phyloP scores from a whole-genome alignment of 2,797 vertebrate species.

The Coccyzus lansbergi region DNA sequence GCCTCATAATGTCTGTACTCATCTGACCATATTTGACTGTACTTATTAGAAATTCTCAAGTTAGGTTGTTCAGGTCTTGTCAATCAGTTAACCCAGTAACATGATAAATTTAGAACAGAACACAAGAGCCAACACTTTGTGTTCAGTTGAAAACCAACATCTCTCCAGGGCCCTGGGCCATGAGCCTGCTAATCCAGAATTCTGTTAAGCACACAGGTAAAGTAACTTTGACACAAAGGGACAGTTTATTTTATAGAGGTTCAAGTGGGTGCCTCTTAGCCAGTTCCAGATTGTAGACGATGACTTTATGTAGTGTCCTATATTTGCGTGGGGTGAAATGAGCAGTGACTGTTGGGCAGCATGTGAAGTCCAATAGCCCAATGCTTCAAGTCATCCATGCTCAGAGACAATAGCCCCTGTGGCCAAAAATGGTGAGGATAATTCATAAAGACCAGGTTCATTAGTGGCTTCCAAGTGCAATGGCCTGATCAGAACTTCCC shows the following conservation, averaged over 20 bases:
- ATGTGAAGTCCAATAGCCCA: neutral
- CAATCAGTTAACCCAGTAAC: neutral
- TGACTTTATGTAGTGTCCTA: neutral
- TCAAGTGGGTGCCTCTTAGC: neutral
- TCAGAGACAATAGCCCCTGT: neutral
- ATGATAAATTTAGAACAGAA: neutral
- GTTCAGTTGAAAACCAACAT: neutral
- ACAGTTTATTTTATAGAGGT: neutral
- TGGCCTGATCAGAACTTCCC: neutral
- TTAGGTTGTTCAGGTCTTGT: neutral
- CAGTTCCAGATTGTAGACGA: neutral
- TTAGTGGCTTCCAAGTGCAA: neutral
- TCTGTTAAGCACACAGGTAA: neutral
- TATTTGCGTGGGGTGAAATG: neutral
- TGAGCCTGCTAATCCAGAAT: neutral
- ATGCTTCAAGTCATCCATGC: neutral
- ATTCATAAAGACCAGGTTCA: neutral
- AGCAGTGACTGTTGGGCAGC: neutral
- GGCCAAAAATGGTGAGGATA: neutral
- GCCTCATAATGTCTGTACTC: neutral
- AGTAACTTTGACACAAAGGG: neutral
- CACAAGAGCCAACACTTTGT: neutral
- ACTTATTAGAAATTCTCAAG: neutral
- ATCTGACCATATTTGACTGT: neutral
- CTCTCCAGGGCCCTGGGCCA: neutral